Evolutionary conservation across 2,797 vertebrate species (phyloP), one percentile per base, ranked within the genome.

Genomic region (Sebastiscus albofasciatus): DNA sequence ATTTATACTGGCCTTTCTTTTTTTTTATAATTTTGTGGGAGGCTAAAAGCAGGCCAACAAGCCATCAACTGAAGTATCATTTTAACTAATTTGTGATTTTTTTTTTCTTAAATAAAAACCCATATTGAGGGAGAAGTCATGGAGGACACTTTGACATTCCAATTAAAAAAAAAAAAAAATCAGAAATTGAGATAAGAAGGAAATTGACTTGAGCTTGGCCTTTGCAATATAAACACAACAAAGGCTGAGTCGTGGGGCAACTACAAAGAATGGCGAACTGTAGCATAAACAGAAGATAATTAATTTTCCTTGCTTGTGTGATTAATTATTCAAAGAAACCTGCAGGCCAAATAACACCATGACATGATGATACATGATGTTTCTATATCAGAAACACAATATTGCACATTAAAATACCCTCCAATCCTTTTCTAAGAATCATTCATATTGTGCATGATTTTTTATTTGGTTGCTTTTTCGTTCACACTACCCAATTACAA

Each of bases 271-370:
- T 2, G 27, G 24, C 24, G 69, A 83, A 59, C 67, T 67, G 56
- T 46, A 26, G 75, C 70, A 42, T 67, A 58, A 82, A 76, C 77
- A 77, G 73, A 75, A 67, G 64, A 71, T 73, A 86, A 90, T 88
- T 87, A 68, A 83, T 81, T 82, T 77, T 49, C 39, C 2, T 18
- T 27, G 67, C 66, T 78, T 16, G 18, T 68, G 13, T 56, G 66
- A 78, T 85, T 83, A 83, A 89, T 86, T 83, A 90, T 79, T 88
- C 74, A 86, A 77, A 83, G 69, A 77, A 71, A 77, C 72, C 86
- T 82, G 75, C 27, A 79, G 84, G 83, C 80, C 81, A 75, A 84
- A 81, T 56, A 74, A 68, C 36, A 67, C 5, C 22, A 72, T 64
- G 67, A 83, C 54, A 77, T 27, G 4, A 76, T 62, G 36, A 79